A percentile compares a stretch with the other conserved stretches of the same genome.
phyloP scores from a whole-genome alignment of 2,113 vertebrate species.

The Uria aalge region DNA sequence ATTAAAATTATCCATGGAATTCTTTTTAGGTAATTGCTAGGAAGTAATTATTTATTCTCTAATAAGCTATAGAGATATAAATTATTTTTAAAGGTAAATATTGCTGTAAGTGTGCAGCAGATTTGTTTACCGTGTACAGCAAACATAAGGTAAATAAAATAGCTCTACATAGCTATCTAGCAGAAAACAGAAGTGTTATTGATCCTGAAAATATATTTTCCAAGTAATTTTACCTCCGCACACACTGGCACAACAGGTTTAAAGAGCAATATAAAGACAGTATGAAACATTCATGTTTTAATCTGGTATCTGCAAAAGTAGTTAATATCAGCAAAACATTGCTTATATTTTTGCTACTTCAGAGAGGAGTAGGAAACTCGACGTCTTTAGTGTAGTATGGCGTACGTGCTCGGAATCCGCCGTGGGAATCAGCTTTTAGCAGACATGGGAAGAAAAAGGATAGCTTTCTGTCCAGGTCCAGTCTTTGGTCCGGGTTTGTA shows the following conservation, averaged over 20 bases:
- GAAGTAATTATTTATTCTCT: neutral
- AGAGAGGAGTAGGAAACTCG: neutral
- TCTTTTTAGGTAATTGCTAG: neutral
- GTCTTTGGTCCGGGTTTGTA: conserved; percentile 93
- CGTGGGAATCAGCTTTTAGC: conserved; percentile 82
- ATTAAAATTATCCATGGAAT: neutral
- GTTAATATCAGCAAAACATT: conserved; percentile 10
- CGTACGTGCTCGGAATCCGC: neutral
- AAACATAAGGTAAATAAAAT: conserved; percentile 37
- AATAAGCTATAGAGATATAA: neutral
- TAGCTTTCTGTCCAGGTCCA: conserved; percentile 94
- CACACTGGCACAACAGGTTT: neutral
- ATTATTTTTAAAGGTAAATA: conserved; percentile 49
- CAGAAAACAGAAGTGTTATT: neutral
- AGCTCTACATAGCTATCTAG: neutral
- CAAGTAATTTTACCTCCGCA: neutral
- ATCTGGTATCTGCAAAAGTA: conserved; percentile 9
- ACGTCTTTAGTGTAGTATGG: neutral
- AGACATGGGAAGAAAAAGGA: conserved; percentile 98
- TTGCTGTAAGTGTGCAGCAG: neutral
- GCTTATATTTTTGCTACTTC: conserved; percentile 17
- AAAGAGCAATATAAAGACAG: neutral
- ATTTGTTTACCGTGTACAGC: conserved; percentile 30
- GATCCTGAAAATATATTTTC: neutral
- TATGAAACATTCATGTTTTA: conserved; percentile 10